These are phyloP conservation scores for Pomacea canaliculata DNA, from an alignment of 2,888 invertebrate species.

Conservation along the genomic window DNA sequence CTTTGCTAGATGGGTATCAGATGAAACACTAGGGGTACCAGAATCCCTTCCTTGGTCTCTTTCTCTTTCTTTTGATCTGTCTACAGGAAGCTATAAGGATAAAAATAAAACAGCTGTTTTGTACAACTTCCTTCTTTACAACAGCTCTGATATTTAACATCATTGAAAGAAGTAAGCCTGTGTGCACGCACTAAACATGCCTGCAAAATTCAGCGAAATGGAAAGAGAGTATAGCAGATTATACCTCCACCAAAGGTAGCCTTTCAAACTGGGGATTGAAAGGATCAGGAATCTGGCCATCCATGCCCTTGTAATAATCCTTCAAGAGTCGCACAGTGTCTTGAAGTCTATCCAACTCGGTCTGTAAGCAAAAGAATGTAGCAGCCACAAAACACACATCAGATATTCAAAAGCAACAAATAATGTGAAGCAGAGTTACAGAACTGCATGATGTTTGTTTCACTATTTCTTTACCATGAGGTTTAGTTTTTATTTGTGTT, in stretches of 20 bases:
- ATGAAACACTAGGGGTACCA: conserved; percentile 41
- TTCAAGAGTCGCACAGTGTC: conserved; percentile 67
- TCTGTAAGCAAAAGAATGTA: conserved; percentile 34
- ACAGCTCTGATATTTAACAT: too few relatives aligned
- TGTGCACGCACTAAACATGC: too few relatives aligned
- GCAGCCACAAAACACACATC: neutral
- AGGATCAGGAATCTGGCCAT: conserved; percentile 67
- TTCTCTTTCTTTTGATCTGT: conserved; percentile 53
- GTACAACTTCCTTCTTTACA: too few relatives aligned
- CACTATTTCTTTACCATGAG: too few relatives aligned
- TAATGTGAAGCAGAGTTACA: neutral
- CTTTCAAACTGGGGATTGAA: conserved; percentile 60
- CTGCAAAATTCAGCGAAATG: too few relatives aligned
- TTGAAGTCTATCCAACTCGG: conserved; percentile 67
- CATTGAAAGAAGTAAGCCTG: too few relatives aligned
- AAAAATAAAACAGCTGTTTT: neutral
- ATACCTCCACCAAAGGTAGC: conserved; percentile 67
- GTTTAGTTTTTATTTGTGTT: too few relatives aligned
- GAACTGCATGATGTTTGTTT: too few relatives aligned
- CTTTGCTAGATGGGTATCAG: conserved; percentile 48
- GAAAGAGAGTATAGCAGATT: too few relatives aligned
- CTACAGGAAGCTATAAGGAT: conserved; percentile 48
- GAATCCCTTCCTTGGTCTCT: conserved; percentile 32
- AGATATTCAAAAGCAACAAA: neutral
- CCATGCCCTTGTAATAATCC: conserved; percentile 69